Base-by-base conservation (phyloP, 2,888 invertebrate species). In the Toxonevra muliebris region DNA sequence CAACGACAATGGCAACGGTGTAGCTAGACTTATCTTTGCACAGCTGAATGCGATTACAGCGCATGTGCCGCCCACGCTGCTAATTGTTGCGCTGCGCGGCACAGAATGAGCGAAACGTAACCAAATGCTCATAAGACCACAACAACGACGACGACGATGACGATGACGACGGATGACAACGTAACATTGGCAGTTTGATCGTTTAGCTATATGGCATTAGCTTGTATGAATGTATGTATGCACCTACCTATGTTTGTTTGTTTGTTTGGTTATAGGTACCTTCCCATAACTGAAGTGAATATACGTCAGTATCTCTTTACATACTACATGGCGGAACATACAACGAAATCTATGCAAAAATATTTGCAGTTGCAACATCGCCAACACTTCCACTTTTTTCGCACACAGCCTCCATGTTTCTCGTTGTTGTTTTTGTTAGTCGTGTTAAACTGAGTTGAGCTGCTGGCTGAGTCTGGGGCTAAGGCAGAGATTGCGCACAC, bases 11-110 rank as follows among this genome's bases (percentile, higher is more conserved):
- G 11, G 11, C n/a, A 5, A 15, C 11, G 48, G 15, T 13, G 13
- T 48, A 10, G 15, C 11, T 8, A n/a, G 9, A 13, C n/a, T 15
- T 48, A 15, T 2, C 19, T 30, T 63, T 43, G 54, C 45, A 19
- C 42, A 40, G 41, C 50, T 43, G 43, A 48, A 9, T 50, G 42
- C 30, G 41, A n/a, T 30, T 43, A 50, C 59, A 53, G 69, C 69
- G 61, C 61, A 69, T 57, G 71, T 67, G 70, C 30, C 30, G 30
- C 73, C 73, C 71, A 73, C 73, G 67, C 70, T 62, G 69, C 73
- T 70, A 74, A 74, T 73, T 72, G 72, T 55, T 61, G 66, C 68
- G 55, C 53, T 63, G 71, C 66, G 20, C 19, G 12, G 30, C 7
- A 30, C 30, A 30, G 30, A 30, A 30, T 7, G 30, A 30, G 30